phyloP scores from a whole-genome alignment of 2,113 vertebrate species.

The Eupsittula cactorum region DNA sequence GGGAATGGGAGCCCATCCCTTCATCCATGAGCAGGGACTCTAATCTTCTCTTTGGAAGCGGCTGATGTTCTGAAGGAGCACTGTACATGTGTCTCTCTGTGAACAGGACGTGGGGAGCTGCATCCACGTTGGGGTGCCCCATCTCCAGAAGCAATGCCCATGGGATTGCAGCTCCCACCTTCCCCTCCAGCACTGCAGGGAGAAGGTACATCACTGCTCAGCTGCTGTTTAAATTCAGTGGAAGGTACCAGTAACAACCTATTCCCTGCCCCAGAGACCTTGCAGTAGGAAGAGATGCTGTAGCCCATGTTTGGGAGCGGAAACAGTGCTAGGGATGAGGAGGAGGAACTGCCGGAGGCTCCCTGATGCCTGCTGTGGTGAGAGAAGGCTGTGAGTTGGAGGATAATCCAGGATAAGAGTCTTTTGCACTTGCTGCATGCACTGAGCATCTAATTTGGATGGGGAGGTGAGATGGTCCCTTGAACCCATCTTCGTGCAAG shows the following conservation, averaged over 20 bases:
- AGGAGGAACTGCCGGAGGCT: not conserved
- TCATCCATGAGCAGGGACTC: not conserved
- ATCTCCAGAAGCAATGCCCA: not conserved
- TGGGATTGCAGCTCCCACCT: not conserved
- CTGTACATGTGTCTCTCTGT: rapidly evolving
- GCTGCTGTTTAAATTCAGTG: rapidly evolving
- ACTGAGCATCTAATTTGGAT: rapidly evolving
- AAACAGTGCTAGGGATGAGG: not conserved
- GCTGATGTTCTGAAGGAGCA: not conserved
- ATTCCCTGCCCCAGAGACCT: not conserved
- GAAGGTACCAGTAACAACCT: not conserved
- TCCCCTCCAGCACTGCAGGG: not conserved
- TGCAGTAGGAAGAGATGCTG: not conserved
- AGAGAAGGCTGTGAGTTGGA: not conserved
- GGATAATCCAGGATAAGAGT: not conserved
- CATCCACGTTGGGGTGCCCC: not conserved
- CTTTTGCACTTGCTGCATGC: not conserved
- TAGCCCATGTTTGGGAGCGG: not conserved
- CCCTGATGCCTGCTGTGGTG: not conserved
- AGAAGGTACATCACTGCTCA: not conserved
- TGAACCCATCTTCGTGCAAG: rapidly evolving
- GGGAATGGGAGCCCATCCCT: not conserved
- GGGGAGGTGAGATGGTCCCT: not conserved
- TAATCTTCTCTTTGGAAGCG: not conserved
- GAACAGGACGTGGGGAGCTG: not conserved